Conservation (phyloP, 2,888 invertebrate genomes). For the Polymixis lichenea region DNA sequence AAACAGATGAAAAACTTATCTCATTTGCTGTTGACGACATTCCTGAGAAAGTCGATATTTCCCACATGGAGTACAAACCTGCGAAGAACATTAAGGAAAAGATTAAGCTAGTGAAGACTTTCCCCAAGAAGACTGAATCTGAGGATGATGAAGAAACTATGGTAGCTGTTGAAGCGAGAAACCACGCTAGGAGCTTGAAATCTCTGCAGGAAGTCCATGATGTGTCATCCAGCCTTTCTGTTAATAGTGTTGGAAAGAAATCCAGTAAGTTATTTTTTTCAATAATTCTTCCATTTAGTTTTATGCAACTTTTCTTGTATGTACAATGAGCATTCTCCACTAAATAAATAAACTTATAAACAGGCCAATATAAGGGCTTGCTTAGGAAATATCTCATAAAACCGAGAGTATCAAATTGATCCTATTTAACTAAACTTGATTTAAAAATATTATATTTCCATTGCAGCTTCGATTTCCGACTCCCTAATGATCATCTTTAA, state of each 20-base stretch:
- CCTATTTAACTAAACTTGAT: not conserved
- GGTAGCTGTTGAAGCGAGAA: slow-evolving; percentile 91
- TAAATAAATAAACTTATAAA: too few relatives aligned
- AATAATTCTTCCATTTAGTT: too few relatives aligned
- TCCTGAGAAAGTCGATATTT: slow-evolving; percentile 84
- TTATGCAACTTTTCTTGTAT: too few relatives aligned
- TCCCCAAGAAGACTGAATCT: slow-evolving; percentile 86
- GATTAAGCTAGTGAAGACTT: slow-evolving; percentile 89
- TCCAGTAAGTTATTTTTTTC: slow-evolving; percentile 77
- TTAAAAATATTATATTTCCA: not conserved
- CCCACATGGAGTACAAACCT: slow-evolving; percentile 82
- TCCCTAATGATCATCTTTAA: slow-evolving; percentile 93
- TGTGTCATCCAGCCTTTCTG: slow-evolving; percentile 91
- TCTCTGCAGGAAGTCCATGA: slow-evolving; percentile 86
- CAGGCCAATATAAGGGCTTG: too few relatives aligned
- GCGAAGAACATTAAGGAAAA: slow-evolving; percentile 89
- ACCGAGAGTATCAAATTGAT: not conserved
- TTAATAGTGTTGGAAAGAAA: slow-evolving; percentile 91
- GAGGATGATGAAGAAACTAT: slow-evolving; percentile 90
- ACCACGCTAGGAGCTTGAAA: slow-evolving; percentile 86
- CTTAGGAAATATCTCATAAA: not conserved
- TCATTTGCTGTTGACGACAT: slow-evolving; percentile 88
- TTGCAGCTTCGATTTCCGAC: slow-evolving; percentile 83
- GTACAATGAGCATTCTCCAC: too few relatives aligned
- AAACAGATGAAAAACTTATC: slow-evolving; percentile 89